phyloP scores from a whole-genome alignment of 64 coral and sea anemone species.

The Stichodactyla mertensii region DNA sequence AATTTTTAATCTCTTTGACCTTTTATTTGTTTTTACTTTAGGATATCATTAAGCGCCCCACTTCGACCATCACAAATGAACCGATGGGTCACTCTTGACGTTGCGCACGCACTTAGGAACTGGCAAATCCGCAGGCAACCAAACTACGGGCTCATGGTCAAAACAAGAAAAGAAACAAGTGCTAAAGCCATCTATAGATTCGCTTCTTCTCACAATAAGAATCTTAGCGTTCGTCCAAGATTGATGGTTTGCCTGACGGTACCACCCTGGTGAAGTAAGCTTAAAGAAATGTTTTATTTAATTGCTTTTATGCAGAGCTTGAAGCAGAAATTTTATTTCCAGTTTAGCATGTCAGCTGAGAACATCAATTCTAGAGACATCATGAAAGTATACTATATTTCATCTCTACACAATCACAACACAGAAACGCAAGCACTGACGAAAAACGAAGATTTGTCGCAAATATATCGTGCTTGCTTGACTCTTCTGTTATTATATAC shows the following conservation, averaged over 20 bases:
- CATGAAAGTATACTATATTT: too few relatives aligned
- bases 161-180: slow-evolving; percentile 66
- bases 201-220: slow-evolving; percentile 60
- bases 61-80: slow-evolving; percentile 27
- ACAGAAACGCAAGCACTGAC: too few relatives aligned
- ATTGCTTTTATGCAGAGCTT: neutral
- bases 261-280: slow-evolving; percentile 56
- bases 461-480: too few relatives aligned
- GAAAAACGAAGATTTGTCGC: too few relatives aligned
- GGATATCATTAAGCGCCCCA: slow-evolving; percentile 49
- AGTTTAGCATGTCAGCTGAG: neutral
- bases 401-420: too few relatives aligned
- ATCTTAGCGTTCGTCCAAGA: slow-evolving; percentile 50
- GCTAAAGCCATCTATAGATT: slow-evolving; percentile 69
- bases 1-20: neutral
- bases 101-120: slow-evolving; percentile 54
- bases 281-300: neutral
- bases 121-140: slow-evolving; percentile 76
- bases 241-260: slow-evolving; percentile 62
- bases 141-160: slow-evolving; percentile 95
- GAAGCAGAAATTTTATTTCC: neutral
- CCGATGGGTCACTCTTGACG: slow-evolving; percentile 68
- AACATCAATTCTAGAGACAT: too few relatives aligned
- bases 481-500: too few relatives aligned
- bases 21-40: slow-evolving; percentile 1